These are phyloP conservation scores for Anastatus disparis DNA, from an alignment of 1,140 invertebrate genomes.

Conservation along the genomic window DNA sequence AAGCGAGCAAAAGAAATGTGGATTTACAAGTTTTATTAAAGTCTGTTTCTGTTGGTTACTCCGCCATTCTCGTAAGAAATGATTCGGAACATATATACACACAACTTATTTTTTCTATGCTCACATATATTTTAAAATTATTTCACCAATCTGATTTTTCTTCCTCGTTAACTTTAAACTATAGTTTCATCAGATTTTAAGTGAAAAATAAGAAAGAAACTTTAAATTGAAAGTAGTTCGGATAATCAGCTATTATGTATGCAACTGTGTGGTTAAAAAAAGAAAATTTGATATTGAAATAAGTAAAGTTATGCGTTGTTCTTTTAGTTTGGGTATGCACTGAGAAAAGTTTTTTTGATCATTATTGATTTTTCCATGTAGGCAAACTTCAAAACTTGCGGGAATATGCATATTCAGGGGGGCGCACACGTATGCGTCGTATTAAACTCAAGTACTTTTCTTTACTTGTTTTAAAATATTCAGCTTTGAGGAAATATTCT, in stretches of 20 bases:
- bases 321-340: not conserved
- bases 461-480: too few relatives aligned
- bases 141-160: too few relatives aligned
- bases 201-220: not conserved
- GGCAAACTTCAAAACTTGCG: too few relatives aligned
- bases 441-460: too few relatives aligned
- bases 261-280: too few relatives aligned
- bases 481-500: too few relatives aligned
- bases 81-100: not conserved
- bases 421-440: too few relatives aligned
- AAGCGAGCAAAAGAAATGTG: not conserved
- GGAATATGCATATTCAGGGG: too few relatives aligned
- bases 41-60: not conserved
- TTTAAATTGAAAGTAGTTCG: too few relatives aligned
- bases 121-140: not conserved
- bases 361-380: conserved; percentile 13
- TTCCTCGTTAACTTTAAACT: too few relatives aligned
- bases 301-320: conserved; percentile 1
- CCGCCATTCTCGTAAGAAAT: not conserved
- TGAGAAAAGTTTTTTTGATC: conserved; percentile 15
- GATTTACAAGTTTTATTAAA: conserved; percentile 2
- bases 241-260: conserved; percentile 9
- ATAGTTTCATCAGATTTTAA: not conserved
- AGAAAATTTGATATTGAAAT: conserved; percentile 12
- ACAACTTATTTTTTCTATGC: too few relatives aligned